phyloP scores from a whole-genome alignment of 1,140 invertebrate species.

The Drosophila nebulosa region DNA sequence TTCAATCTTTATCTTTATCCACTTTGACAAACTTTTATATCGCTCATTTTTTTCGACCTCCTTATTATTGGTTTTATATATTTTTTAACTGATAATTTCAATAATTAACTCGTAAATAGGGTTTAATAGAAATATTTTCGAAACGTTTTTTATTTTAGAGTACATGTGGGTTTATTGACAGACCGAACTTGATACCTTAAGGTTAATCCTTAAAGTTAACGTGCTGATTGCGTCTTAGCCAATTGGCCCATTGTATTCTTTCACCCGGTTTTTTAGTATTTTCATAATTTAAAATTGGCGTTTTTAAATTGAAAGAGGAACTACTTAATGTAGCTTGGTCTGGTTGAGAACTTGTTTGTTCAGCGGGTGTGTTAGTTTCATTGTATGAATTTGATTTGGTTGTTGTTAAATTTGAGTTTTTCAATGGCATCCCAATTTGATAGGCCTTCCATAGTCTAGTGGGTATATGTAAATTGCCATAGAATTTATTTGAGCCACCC shows the following conservation, averaged over 20 bases:
- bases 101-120: too few relatives aligned
- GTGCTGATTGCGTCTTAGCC: constrained; percentile 2
- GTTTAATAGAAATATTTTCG: too few relatives aligned
- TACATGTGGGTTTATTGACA: too few relatives aligned
- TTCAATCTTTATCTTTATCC: too few relatives aligned
- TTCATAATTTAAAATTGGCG: background rate
- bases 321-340: too few relatives aligned
- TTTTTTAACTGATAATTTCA: too few relatives aligned
- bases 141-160: too few relatives aligned
- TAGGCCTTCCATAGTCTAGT: background rate
- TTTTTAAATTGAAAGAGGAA: background rate
- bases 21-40: too few relatives aligned
- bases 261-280: background rate
- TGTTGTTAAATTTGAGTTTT: background rate
- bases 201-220: constrained; percentile 18
- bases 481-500: background rate
- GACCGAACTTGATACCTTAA: too few relatives aligned
- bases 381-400: background rate
- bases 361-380: background rate
- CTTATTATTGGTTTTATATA: too few relatives aligned
- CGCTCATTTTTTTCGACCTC: too few relatives aligned
- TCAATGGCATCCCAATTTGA: background rate
- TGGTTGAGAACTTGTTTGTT: background rate
- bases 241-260: constrained; percentile 33
- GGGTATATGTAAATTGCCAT: background rate